Percentiles rank a stretch among this genome's conserved stretches.
Conservation (phyloP, 2,113 vertebrate genomes). For the Gymnobelideus leadbeateri region DNA sequence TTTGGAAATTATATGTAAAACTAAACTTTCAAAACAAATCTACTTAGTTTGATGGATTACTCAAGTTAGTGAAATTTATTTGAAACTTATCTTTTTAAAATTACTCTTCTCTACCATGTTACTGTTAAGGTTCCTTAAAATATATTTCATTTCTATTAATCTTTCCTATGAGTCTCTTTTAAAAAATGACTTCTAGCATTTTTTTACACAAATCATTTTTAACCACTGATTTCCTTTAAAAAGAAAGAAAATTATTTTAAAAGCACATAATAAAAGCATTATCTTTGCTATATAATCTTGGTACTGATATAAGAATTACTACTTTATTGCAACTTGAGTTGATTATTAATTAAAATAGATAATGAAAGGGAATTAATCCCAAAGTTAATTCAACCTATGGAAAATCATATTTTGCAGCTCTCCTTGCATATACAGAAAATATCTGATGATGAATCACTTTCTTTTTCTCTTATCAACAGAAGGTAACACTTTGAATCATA, state of each 20-base stretch:
- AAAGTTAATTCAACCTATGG: not conserved
- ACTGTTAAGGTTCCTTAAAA: constrained; percentile 54
- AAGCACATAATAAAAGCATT: constrained; percentile 8
- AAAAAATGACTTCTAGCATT: constrained; percentile 36
- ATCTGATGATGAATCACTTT: constrained; percentile 37
- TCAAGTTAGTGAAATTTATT: constrained; percentile 35
- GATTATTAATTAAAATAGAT: not conserved
- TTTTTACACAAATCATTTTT: constrained; percentile 30
- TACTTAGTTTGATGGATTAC: constrained; percentile 15
- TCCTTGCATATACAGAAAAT: not conserved
- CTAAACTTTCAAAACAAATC: constrained; percentile 39
- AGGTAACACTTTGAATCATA: constrained; percentile 32
- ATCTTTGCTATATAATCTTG: not conserved
- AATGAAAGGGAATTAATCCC: not conserved
- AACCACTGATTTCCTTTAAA: constrained; percentile 24
- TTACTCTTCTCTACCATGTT: constrained; percentile 28
- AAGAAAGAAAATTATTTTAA: constrained; percentile 42
- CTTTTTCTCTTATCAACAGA: constrained; percentile 1
- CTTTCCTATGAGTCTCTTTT: constrained; percentile 7
- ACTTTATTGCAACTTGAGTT: not conserved
- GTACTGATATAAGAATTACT: not conserved
- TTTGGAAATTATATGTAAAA: constrained; percentile 5
- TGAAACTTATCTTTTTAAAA: constrained; percentile 48
- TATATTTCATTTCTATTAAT: constrained; percentile 15
- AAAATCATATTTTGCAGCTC: not conserved